These are phyloP conservation scores for Prietella phreatophila DNA, from an alignment of 2,113 vertebrate species.

Conservation along the genomic window DNA sequence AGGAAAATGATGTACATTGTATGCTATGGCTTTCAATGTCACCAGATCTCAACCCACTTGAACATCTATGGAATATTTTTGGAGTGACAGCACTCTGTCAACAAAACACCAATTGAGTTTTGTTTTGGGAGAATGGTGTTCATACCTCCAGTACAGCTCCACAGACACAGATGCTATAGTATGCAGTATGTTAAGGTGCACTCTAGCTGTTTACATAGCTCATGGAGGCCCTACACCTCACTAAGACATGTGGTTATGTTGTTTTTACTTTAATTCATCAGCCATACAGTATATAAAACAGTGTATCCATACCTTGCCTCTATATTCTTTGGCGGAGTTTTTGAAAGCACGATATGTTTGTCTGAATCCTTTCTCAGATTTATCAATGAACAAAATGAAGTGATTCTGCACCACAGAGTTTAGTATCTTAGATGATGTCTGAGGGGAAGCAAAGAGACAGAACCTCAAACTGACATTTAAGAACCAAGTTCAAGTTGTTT, in stretches of 20 bases:
- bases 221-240: neutral
- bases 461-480: conserved; percentile 14
- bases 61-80: neutral
- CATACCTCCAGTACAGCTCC: neutral
- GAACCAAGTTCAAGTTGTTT: conserved; percentile 8
- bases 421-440: conserved; percentile 85
- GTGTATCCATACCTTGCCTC: conserved; percentile 76
- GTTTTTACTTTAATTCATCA: neutral
- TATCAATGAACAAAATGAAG: conserved; percentile 85
- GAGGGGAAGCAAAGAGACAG: conserved; percentile 50
- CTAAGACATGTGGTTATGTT: neutral
- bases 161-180: neutral
- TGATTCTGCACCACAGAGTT: conserved; percentile 79
- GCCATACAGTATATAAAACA: neutral
- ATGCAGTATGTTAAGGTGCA: neutral
- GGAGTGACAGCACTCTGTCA: neutral
- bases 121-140: neutral
- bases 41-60: neutral
- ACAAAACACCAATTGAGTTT: neutral
- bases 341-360: conserved; percentile 73
- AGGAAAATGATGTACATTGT: neutral
- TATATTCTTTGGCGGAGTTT: conserved; percentile 72
- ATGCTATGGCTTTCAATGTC: neutral
- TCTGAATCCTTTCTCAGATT: conserved; percentile 63
- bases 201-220: neutral